Base-by-base conservation (phyloP, 2,113 vertebrate species). In the Syngnathus typhle region DNA sequence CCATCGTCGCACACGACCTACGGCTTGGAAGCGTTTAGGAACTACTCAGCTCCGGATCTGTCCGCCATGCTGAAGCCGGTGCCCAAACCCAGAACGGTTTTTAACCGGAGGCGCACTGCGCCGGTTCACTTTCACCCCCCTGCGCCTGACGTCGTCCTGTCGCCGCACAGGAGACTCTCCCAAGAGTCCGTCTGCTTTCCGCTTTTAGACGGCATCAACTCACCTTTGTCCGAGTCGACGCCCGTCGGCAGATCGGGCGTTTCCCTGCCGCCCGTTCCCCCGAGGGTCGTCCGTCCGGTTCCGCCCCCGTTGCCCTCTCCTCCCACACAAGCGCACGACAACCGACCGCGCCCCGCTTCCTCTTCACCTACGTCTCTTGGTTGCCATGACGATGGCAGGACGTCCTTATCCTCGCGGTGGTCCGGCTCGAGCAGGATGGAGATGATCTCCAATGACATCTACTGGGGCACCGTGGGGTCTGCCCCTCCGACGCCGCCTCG, bases 11-110 rank as follows among this genome's bases (percentile, higher is more conserved):
- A 39, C 1, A 27, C 60, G 27, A 52, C 74, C 0, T 23, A 16
- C 0, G 46, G 47, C 60, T 88, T 84, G 16, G 82, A 87, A 80
- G 66, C 68, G 0, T 71, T 75, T 11, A 64, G 76, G 44, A 90
- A 89, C 79, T 82, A 76, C 12, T 87, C 85, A 0, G 78, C 69
- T 2, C 82, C 87, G 0, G 76, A 88, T 71, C 80, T 87, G 0
- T n/a, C 64, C n/a, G 63, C 79, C 58, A 75, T 85, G 77, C 64
- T 88, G 27, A 98, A 93, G 70, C 97, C 97, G 0, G 78, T 98
- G 21, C 97, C 96, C 46, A 98, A 95, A 84, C 97, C 97, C 0
- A 92, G 97, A 85, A 98, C 96, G 0, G 91, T 98, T 27, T 98
- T 98, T 66, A 89, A 91, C 66, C 93, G 91, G 55, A 85, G 84